Evolutionary conservation across 2,888 invertebrate genomes (phyloP).

Genomic region (Operophtera brumata): DNA sequence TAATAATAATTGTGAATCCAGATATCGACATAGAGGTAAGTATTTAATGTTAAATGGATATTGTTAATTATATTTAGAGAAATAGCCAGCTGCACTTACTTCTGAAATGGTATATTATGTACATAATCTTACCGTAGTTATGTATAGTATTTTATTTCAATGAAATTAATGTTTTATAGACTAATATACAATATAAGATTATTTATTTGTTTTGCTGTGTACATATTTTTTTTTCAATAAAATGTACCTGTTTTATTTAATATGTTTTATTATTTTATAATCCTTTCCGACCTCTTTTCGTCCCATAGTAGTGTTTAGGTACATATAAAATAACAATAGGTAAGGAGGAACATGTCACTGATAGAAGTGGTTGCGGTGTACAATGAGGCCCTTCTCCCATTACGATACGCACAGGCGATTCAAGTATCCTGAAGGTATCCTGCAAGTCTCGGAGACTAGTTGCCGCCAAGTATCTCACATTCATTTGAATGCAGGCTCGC

Average conservation of each 20-base stretch:
- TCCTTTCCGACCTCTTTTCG: too few relatives aligned
- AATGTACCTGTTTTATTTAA: constrained; percentile 80
- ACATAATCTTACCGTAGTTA: constrained; percentile 78
- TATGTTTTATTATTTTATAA: constrained; percentile 34
- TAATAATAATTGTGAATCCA: constrained; percentile 59
- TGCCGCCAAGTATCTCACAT: too few relatives aligned
- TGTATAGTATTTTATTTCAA: constrained; percentile 80
- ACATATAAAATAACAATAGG: too few relatives aligned
- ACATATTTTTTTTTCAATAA: constrained; percentile 81
- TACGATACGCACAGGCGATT: too few relatives aligned
- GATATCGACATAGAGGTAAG: constrained; percentile 69
- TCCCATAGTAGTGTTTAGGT: too few relatives aligned
- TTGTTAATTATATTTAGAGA: constrained; percentile 70
- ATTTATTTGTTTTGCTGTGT: constrained; percentile 82
- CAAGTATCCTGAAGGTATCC: too few relatives aligned
- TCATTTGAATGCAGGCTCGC: too few relatives aligned
- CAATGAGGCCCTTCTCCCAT: too few relatives aligned
- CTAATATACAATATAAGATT: constrained; percentile 81
- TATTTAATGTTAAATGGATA: constrained; percentile 75
- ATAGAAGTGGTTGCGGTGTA: too few relatives aligned
- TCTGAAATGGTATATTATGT: constrained; percentile 78
- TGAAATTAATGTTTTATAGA: constrained; percentile 81
- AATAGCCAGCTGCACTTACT: constrained; percentile 60
- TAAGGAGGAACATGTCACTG: too few relatives aligned
- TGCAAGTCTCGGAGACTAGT: too few relatives aligned